Percentiles rank a stretch among this genome's conserved stretches.
These are phyloP conservation scores for Margaritifera margaritifera DNA, from an alignment of 2,888 invertebrate genomes.

Conservation along the genomic window DNA sequence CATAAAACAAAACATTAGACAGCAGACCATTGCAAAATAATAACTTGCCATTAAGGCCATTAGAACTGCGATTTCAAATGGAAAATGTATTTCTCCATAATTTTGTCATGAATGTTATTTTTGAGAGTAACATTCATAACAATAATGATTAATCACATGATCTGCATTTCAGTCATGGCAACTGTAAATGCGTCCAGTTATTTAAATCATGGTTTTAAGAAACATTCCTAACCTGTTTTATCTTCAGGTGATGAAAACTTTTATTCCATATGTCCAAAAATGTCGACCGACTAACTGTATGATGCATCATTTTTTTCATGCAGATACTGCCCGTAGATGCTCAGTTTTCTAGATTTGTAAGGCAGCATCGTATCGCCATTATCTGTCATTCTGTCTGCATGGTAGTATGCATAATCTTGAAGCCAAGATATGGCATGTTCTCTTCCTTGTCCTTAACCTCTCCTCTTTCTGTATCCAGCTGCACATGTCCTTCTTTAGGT, in stretches of 20 bases:
- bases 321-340: neutral
- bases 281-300: neutral
- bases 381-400: slow-evolving; percentile 17
- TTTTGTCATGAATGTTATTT: too few relatives aligned
- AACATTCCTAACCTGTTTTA: slow-evolving; percentile 3
- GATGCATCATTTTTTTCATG: neutral
- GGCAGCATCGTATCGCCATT: neutral
- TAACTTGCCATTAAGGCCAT: too few relatives aligned
- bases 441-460: neutral
- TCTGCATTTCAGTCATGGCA: too few relatives aligned
- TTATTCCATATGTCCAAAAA: slow-evolving; percentile 6
- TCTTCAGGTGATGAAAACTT: neutral
- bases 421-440: slow-evolving; percentile 1
- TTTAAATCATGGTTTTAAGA: neutral
- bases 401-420: slow-evolving; percentile 6
- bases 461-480: slow-evolving; percentile 1
- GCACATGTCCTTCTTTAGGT: neutral
- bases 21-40: too few relatives aligned
- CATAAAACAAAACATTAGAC: too few relatives aligned
- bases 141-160: too few relatives aligned
- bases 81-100: too few relatives aligned
- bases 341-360: slow-evolving; percentile 4
- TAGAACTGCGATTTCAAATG: too few relatives aligned
- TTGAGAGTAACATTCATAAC: too few relatives aligned
- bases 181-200: neutral